Conservation (phyloP, 2,888 invertebrate genomes). For the Esperia sulphurella region DNA sequence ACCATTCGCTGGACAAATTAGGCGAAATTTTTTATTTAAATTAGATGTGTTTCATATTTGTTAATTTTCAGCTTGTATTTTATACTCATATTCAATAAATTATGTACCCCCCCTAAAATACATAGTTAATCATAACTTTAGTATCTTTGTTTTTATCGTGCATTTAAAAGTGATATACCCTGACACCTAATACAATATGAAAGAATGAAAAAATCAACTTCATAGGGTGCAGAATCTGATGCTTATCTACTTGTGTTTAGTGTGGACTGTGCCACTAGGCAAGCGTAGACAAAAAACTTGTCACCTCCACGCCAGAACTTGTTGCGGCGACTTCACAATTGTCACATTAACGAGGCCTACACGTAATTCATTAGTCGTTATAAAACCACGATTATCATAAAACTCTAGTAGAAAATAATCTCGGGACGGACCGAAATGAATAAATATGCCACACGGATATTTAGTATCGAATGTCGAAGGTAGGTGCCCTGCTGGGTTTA, state of each 20-base stretch:
- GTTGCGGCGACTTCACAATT: constrained; percentile 29
- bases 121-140: too few species aligned
- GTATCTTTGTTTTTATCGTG: too few species aligned
- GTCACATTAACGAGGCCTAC: constrained; percentile 42
- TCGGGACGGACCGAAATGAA: constrained; percentile 43
- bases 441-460: constrained; percentile 73
- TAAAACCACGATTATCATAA: constrained; percentile 65
- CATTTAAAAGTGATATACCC: background rate
- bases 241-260: constrained; percentile 7
- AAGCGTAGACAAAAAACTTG: constrained; percentile 10
- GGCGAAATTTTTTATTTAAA: too few species aligned
- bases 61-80: too few species aligned
- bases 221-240: constrained; percentile 6
- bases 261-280: constrained; percentile 2
- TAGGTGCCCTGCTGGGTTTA: constrained; percentile 61
- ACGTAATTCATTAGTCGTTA: constrained; percentile 70
- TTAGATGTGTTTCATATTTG: too few species aligned
- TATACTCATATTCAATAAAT: too few species aligned
- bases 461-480: constrained; percentile 54
- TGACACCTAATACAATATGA: background rate
- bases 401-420: constrained; percentile 75
- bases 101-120: too few species aligned
- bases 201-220: background rate
- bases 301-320: constrained; percentile 5
- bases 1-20: too few species aligned